Base-by-base conservation (phyloP, 2,888 invertebrate genomes). In the Euplagia quadripunctaria region DNA sequence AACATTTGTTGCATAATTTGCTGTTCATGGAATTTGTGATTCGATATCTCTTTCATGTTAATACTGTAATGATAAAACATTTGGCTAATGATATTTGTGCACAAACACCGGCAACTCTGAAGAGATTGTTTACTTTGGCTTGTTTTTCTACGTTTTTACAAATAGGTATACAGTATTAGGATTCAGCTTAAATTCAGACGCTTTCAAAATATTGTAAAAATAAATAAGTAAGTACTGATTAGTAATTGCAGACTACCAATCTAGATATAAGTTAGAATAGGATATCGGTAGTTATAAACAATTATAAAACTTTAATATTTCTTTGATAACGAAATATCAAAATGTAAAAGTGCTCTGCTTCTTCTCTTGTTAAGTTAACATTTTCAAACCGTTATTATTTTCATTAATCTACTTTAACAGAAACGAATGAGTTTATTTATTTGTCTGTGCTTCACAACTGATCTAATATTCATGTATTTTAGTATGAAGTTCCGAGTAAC, bases 61-160 rank as follows among this genome's bases (percentile, higher is more conserved):
- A 78, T 79, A 72, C 67, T 75, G 70, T 82, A 83, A 76, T 78
- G 78, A 77, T 73, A 79, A 75, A 71, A 74, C 77, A 77, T 83
- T 78, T 70, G 76, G 70, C 78, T 77, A 78, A 71, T 81, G 76
- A 83, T 75, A 76, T 82, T 83, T 79, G 73, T 75, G 75, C 74
- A 49, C 74, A 77, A 82, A 81, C 66, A 58, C 64, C 49, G 63
- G 43, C 63, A 67, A 61, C 63, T 64, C 9, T 52, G 5, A n/a
- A 20, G 66, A 71, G 72, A 71, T 73, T 79, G 69, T 73, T 55
- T 79, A 73, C 64, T 64, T 14, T 55, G 68, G 43, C 68, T 75
- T 66, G 31, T 69, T 74, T 82, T 79, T 79, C 58, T 71, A 14
- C 17, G 71, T 52, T 76, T n/a, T 63, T 75, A n/a, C 49, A 41